Evolutionary conservation across 2,113 vertebrate species (phyloP).

Genomic region (Pionites leucogaster): DNA sequence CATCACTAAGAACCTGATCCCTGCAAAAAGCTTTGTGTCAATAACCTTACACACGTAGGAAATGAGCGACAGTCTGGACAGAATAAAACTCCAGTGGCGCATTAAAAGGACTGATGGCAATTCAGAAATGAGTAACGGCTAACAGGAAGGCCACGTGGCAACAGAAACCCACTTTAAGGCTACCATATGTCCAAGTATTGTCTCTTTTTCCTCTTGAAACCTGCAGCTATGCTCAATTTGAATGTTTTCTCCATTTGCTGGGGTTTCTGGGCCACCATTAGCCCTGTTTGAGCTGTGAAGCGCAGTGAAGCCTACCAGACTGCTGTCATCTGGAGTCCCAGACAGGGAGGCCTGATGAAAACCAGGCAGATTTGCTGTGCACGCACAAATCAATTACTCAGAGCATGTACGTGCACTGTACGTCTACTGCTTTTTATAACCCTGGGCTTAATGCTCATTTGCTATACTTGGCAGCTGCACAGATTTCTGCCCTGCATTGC

Average conservation of each 20-base stretch:
- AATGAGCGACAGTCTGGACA: neutral
- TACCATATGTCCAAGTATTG: neutral
- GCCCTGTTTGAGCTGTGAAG: neutral
- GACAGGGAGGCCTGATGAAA: neutral
- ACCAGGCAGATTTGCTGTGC: neutral
- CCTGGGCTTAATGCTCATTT: neutral
- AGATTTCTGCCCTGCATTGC: neutral
- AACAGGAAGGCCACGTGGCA: neutral
- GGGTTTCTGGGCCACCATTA: neutral
- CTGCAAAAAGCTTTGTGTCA: neutral
- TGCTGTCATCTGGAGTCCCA: neutral
- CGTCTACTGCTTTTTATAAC: neutral
- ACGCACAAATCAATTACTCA: neutral
- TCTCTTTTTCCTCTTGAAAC: neutral
- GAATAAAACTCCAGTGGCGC: neutral
- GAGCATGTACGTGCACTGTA: neutral
- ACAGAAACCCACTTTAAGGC: neutral
- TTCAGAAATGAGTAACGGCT: slow-evolving; percentile 28
- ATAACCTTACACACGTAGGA: neutral
- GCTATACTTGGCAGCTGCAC: neutral
- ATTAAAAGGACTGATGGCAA: neutral
- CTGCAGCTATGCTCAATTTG: neutral
- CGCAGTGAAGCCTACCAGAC: neutral
- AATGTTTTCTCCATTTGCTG: neutral
- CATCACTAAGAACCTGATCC: neutral